A percentile compares a stretch with the other conserved stretches of the same genome.
Conservation (phyloP, 2,797 vertebrate species). For the Argentina silus region DNA sequence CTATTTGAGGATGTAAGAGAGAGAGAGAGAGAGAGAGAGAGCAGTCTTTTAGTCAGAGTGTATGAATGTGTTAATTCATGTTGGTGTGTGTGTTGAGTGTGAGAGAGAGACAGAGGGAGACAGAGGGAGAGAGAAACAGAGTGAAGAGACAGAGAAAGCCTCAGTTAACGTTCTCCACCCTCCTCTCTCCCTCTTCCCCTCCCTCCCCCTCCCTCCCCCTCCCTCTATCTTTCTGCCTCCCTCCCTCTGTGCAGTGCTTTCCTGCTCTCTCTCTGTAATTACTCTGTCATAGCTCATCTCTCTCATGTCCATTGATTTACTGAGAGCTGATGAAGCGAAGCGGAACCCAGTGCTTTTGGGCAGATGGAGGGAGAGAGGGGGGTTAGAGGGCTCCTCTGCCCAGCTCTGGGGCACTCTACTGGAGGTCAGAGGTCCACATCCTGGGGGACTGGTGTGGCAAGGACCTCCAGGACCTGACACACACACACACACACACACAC, state of each 20-base stretch:
- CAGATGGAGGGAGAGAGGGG: constrained; percentile 28
- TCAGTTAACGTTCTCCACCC: neutral
- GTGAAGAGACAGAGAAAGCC: neutral
- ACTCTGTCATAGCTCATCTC: constrained; percentile 63
- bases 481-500: neutral
- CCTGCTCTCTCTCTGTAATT: constrained; percentile 49
- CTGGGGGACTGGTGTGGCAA: neutral
- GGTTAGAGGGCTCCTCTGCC: neutral
- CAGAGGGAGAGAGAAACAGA: neutral
- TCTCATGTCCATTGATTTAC: constrained; percentile 68
- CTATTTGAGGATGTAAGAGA: neutral
- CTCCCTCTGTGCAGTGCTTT: neutral
- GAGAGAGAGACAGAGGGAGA: neutral
- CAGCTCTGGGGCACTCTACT: neutral
- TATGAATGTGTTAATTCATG: neutral
- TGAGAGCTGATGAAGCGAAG: constrained; percentile 70
- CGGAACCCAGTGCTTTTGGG: constrained; percentile 55
- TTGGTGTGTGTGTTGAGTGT: constrained; percentile 4
- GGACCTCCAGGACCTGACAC: neutral
- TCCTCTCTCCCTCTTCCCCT: constrained; percentile 11
- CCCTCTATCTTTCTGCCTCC: constrained; percentile 10
- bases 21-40: neutral
- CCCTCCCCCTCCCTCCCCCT: constrained; percentile 5
- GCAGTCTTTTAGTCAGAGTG: neutral
- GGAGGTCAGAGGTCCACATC: neutral